Evolutionary conservation across 2,888 invertebrate species (phyloP), one percentile per base, ranked within the genome.

Genomic region (Drosophila kambysellisi): DNA sequence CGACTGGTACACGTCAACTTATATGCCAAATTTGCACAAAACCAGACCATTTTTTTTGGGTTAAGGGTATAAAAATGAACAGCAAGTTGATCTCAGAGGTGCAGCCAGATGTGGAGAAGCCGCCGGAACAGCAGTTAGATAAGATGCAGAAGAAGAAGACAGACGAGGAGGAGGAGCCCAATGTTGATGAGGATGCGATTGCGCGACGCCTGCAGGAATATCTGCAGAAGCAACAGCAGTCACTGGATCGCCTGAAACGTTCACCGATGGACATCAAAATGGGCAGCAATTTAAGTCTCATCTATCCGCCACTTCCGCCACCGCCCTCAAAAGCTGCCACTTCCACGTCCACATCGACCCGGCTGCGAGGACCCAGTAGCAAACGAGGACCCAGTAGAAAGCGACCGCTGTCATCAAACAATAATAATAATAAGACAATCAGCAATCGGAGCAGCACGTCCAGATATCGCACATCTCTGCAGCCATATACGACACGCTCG

Each of bases 401-500:
- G 41, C 15, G 58, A n/a, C 9, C 54, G 11, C 41, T 57, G 12
- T 39, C 37, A 53, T 17, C 25, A 35, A 25, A 25, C 15, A 46
- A 46, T 46, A 46, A 46, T 46, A 46, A 15, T 46, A 15, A 46
- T 46, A 46, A 25, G 46, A 46, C 46, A 29, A 33, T 15, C 4
- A 50, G 4, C 5, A 30, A 37, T 30, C 29, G 37, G 25, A 46
- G 46, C 12, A 56, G n/a, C 4, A 35, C 29, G 29, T 70, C 88
- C 8, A 62, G 33, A 29, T 83, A 51, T 54, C 63, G 56, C 2
- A 65, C 65, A n/a, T 91, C 92, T 12, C 74, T 80, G 0, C 79
- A 91, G 57, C 73, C 87, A 25, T 93, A 93, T 67, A 86, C 90
- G 43, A 92, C 92, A 0, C 91, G 93, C 0, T 93, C 92, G 41